These are phyloP conservation scores for Plotosus lineatus DNA, from an alignment of 2,113 vertebrate genomes.

Conservation along the genomic window DNA sequence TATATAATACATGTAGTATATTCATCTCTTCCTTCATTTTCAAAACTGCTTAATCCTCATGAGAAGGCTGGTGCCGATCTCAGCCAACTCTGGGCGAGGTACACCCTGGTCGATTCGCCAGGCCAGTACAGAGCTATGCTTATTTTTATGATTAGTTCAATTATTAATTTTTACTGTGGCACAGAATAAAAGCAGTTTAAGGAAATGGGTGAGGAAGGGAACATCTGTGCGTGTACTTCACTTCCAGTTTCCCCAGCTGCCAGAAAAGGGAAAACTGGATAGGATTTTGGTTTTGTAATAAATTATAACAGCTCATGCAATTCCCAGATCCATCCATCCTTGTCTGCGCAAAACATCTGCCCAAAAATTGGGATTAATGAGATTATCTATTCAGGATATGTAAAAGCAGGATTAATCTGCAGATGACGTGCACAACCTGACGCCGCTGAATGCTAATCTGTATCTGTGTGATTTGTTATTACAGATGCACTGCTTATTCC, in stretches of 20 bases:
- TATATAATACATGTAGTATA: no score
- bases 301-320: conserved; percentile 27
- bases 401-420: conserved; percentile 35
- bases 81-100: no score
- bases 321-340: conserved; percentile 27
- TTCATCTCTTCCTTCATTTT: no score
- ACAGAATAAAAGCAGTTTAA: neutral
- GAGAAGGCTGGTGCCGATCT: no score
- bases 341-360: conserved; percentile 37
- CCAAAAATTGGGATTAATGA: conserved; percentile 42
- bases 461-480: conserved; percentile 12
- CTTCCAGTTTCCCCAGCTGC: neutral
- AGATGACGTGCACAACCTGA: conserved; percentile 18
- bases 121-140: no score
- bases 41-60: no score
- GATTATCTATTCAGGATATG: conserved; percentile 29
- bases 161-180: neutral
- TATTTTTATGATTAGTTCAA: no score
- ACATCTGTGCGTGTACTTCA: neutral
- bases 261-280: neutral
- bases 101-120: no score
- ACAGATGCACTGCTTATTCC: conserved; percentile 18
- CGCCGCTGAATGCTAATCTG: neutral
- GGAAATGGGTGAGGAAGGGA: neutral
- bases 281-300: conserved; percentile 5